Conservation (phyloP, 2,797 vertebrate genomes). For the Enteromius argenteus region DNA sequence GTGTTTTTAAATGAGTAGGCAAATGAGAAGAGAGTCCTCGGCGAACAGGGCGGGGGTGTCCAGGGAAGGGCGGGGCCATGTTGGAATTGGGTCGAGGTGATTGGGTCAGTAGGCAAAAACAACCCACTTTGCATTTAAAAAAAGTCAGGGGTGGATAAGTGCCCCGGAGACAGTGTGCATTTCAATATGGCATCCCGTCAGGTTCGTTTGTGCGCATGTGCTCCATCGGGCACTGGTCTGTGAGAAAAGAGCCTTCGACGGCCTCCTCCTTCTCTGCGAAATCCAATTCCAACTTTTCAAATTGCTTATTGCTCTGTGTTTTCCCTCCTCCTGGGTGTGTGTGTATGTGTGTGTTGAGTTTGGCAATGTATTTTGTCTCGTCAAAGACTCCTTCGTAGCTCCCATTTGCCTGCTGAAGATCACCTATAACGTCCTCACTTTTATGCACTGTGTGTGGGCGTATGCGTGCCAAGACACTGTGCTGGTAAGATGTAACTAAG, state of each 20-base stretch:
- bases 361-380: slow-evolving; percentile 56
- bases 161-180: slow-evolving; percentile 73
- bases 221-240: slow-evolving; percentile 76
- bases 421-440: slow-evolving; percentile 40
- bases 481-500: slow-evolving; percentile 58
- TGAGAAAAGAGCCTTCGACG: slow-evolving; percentile 75
- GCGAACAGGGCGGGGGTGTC: slow-evolving; percentile 56
- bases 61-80: slow-evolving; percentile 29
- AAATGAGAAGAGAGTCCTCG: slow-evolving; percentile 78
- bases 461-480: slow-evolving; percentile 29
- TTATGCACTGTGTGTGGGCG: slow-evolving; percentile 39
- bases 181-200: slow-evolving; percentile 77
- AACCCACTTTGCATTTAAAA: slow-evolving; percentile 64
- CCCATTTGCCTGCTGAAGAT: slow-evolving; percentile 59
- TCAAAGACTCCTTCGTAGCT: slow-evolving; percentile 44
- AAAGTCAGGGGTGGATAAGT: slow-evolving; percentile 74
- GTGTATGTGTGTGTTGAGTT: slow-evolving; percentile 63
- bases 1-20: slow-evolving; percentile 85
- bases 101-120: slow-evolving; percentile 77
- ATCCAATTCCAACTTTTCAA: slow-evolving; percentile 80
- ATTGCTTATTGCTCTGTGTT: slow-evolving; percentile 76
- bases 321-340: slow-evolving; percentile 61
- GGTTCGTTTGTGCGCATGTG: slow-evolving; percentile 68
- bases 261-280: slow-evolving; percentile 75
- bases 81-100: slow-evolving; percentile 71